phyloP scores from a whole-genome alignment of 2,113 vertebrate species.

The Tympanuchus pallidicinctus region DNA sequence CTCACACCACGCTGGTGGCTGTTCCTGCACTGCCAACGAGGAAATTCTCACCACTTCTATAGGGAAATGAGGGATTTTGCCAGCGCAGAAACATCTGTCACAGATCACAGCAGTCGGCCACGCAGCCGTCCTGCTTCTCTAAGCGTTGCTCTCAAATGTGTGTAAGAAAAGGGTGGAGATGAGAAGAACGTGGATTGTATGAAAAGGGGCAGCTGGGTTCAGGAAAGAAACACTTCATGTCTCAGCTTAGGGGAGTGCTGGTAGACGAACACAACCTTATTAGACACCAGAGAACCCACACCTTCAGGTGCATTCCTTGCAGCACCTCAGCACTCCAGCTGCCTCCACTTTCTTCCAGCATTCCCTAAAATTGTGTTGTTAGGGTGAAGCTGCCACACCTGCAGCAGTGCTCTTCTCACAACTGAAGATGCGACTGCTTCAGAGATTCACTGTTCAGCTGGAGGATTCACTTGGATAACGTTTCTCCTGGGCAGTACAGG shows the following conservation, averaged over 20 bases:
- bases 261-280: neutral
- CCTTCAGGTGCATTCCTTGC: accelerated
- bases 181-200: neutral
- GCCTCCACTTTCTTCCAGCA: neutral
- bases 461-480: neutral
- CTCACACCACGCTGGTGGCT: neutral
- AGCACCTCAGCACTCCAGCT: neutral
- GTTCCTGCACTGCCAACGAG: neutral
- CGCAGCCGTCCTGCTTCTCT: neutral
- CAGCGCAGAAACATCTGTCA: neutral
- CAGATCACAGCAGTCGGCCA: neutral
- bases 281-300: neutral
- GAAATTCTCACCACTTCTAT: neutral
- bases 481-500: neutral
- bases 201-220: neutral
- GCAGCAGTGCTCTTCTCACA: neutral
- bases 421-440: neutral
- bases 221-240: neutral
- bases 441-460: neutral
- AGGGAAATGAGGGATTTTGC: neutral
- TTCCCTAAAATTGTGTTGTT: neutral
- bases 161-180: neutral
- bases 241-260: neutral
- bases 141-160: neutral
- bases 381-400: neutral